phyloP scores from a whole-genome alignment of 2,113 vertebrate species.

The Sebastes schlegelii region DNA sequence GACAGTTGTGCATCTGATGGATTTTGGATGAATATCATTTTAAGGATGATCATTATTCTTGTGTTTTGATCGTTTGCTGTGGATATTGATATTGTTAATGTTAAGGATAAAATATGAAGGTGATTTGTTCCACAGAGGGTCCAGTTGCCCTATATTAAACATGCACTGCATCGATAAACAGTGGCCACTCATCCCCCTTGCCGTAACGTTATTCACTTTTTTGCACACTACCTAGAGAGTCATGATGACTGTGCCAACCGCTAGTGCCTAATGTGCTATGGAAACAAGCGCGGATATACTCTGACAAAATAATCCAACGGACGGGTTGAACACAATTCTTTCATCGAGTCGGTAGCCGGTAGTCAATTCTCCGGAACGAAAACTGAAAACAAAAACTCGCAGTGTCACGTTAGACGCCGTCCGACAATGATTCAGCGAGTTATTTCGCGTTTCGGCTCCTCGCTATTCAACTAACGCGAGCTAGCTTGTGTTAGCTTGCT shows the following conservation, averaged over 20 bases:
- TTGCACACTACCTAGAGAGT: constrained; percentile 79
- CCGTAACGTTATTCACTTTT: constrained; percentile 75
- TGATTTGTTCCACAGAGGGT: background rate
- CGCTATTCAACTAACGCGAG: constrained; percentile 64
- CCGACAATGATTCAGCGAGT: constrained; percentile 86
- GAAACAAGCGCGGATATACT: constrained; percentile 68
- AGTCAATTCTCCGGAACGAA: constrained; percentile 37
- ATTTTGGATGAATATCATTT: background rate
- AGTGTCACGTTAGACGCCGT: constrained; percentile 76
- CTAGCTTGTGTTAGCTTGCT: constrained; percentile 44
- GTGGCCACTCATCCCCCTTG: constrained; percentile 48
- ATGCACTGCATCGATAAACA: constrained; percentile 51
- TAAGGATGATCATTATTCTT: background rate
- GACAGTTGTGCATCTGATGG: background rate
- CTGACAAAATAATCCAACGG: constrained; percentile 38
- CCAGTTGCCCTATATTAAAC: constrained; percentile 23
- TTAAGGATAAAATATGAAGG: constrained; percentile 1
- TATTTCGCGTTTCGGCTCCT: constrained; percentile 78
- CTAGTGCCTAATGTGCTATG: constrained; percentile 64
- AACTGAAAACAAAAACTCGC: constrained; percentile 65
- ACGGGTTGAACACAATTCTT: constrained; percentile 24
- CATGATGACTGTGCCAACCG: constrained; percentile 74
- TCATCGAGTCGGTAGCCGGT: constrained; percentile 19
- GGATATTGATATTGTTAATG: background rate
- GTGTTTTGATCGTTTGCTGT: background rate